Evolutionary conservation across 1,140 invertebrate species (phyloP).

Genomic region (Leguminivora glycinivorella): DNA sequence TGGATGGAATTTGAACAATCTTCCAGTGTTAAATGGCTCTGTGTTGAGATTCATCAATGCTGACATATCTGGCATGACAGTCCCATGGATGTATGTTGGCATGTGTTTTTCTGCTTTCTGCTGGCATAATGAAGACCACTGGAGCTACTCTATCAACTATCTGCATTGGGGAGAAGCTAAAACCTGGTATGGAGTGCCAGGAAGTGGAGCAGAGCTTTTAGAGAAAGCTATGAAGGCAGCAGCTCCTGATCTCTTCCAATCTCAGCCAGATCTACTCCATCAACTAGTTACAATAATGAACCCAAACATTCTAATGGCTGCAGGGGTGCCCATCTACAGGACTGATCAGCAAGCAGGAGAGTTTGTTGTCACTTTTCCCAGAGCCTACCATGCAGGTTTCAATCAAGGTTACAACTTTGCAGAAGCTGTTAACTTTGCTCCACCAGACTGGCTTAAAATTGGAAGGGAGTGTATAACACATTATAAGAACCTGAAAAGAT

Average conservation of each 20-base stretch:
- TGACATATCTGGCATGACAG: conserved; percentile 99
- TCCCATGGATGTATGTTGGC: conserved; percentile 99
- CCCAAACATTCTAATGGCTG: conserved; percentile 95
- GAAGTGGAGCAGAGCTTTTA: conserved; percentile 93
- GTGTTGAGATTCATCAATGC: conserved; percentile 98
- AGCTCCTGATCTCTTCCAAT: conserved; percentile 97
- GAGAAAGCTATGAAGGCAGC: conserved; percentile 96
- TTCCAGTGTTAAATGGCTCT: conserved; percentile 95
- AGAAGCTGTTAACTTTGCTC: conserved; percentile 99
- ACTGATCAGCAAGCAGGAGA: conserved; percentile 99
- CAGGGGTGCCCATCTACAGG: conserved; percentile 86
- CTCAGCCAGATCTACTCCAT: conserved; percentile 97
- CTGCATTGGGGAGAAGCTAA: conserved; percentile 97
- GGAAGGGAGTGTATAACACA: conserved; percentile 96
- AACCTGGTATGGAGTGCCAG: conserved; percentile 97
- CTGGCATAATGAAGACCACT: conserved; percentile 99
- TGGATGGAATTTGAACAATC: conserved; percentile 99
- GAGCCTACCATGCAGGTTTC: conserved; percentile 99
- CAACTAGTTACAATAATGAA: conserved; percentile 99
- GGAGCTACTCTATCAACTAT: conserved; percentile 99
- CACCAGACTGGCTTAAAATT: conserved; percentile 97
- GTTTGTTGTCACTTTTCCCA: conserved; percentile 99
- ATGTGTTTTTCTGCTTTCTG: conserved; percentile 99
- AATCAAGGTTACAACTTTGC: conserved; percentile 99
- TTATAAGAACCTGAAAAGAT: conserved; percentile 95